Evolutionary conservation across 2,113 vertebrate species (phyloP).

Genomic region (Silurus glanis): DNA sequence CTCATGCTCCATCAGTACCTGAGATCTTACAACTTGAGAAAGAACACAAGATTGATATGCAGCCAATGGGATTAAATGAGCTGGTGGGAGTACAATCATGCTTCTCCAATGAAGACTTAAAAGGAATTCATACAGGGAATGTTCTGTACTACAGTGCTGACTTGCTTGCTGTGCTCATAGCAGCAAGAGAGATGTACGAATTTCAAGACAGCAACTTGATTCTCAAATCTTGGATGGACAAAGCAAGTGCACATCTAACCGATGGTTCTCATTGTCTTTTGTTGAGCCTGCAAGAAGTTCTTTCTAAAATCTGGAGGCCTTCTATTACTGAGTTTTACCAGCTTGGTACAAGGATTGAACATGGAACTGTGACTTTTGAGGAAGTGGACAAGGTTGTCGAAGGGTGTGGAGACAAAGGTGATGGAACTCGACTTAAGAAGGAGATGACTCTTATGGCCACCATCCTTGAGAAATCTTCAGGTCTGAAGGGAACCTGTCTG

Average conservation of each 20-base stretch:
- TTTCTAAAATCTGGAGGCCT: slow-evolving; percentile 60
- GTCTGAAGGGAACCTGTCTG: slow-evolving; percentile 49
- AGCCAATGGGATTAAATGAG: slow-evolving; percentile 48
- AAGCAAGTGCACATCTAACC: not conserved
- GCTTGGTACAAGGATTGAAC: slow-evolving; percentile 45
- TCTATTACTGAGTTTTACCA: slow-evolving; percentile 45
- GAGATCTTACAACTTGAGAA: slow-evolving; percentile 62
- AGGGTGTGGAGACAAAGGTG: slow-evolving; percentile 58
- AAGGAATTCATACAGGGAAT: not conserved
- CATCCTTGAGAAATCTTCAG: not conserved
- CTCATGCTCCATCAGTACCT: slow-evolving; percentile 55
- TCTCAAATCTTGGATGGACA: slow-evolving; percentile 62
- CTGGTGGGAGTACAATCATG: slow-evolving; percentile 60
- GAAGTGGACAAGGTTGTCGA: slow-evolving; percentile 60
- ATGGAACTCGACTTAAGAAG: slow-evolving; percentile 56
- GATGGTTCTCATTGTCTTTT: not conserved
- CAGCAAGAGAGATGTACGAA: slow-evolving; percentile 64
- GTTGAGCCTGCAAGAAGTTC: slow-evolving; percentile 55
- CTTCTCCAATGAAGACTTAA: slow-evolving; percentile 34
- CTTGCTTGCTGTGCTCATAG: slow-evolving; percentile 42
- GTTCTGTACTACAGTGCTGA: slow-evolving; percentile 60
- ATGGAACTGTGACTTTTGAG: slow-evolving; percentile 55
- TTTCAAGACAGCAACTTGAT: slow-evolving; percentile 66
- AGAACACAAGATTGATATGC: slow-evolving; percentile 58
- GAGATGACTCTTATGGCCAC: slow-evolving; percentile 66